Base-by-base conservation (phyloP, 2,797 vertebrate species). In the Acrossocheilus wenchowensis region DNA sequence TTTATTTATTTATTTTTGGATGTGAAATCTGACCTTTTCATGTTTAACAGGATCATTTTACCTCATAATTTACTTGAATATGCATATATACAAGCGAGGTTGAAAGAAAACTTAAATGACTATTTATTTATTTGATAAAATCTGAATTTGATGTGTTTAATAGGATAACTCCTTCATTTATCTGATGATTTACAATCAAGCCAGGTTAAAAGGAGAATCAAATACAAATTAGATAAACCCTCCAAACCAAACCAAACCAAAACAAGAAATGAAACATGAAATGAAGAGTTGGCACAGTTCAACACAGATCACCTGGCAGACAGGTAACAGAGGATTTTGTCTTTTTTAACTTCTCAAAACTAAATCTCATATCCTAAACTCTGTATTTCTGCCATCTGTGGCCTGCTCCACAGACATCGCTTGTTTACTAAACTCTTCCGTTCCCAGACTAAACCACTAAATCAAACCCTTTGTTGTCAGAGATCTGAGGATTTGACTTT, bases 381-480 rank as follows among this genome's bases (percentile, higher is more conserved):
- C 34, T 72, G 54, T 68, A 74, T 50, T 84, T 74, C 68, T 57
- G 62, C 11, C 26, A 50, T 74, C 45, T 75, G 62, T 1, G 41
- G 60, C 43, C 74, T 23, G 19, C 78, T 78, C n/a, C 57, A 45
- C 30, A 64, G 78, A 23, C 34, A 78, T 36, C 30, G 30, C 43
- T 88, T 73, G 66, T 74, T 73, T 78, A 78, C 79, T 62, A 86
- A 77, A 85, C 71, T 78, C 80, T 83, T 75, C 73, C 43, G 68
- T 64, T 86, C 45, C 69, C 75, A 88, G 64, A 86, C 66, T 73
- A 48, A 57, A 71, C 15, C 54, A 57, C 68, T 86, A 88, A 57
- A 88, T 86, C 81, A 83, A 88, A 73, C 54, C 48, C 50, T 86
- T 79, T 75, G 81, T 74, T 80, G 74, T 75, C 21, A 45, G 73